These are phyloP conservation scores for Musca domestica DNA, from an alignment of 1,140 invertebrate genomes.

Conservation along the genomic window DNA sequence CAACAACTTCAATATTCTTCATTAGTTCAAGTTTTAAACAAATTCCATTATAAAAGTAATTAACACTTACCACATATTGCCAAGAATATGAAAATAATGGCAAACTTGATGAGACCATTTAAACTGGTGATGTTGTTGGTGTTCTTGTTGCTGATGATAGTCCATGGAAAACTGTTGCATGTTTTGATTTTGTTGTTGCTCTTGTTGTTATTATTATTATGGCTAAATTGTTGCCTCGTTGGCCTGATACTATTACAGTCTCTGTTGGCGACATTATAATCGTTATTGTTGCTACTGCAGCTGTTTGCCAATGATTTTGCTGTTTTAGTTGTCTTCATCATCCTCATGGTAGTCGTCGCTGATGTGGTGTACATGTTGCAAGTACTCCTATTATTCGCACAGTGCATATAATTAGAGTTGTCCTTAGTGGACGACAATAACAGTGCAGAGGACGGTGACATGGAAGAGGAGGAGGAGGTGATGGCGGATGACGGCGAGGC, in stretches of 20 bases:
- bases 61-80: slow-evolving; percentile 21
- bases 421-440: slow-evolving; percentile 10
- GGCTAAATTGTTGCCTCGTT: background rate
- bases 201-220: background rate
- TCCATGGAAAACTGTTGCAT: background rate
- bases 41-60: background rate
- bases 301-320: slow-evolving; percentile 13
- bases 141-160: background rate
- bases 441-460: too few species aligned
- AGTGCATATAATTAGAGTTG: slow-evolving; percentile 19
- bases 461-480: too few species aligned
- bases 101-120: slow-evolving; percentile 1
- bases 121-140: slow-evolving; percentile 18
- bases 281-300: background rate
- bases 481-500: too few species aligned
- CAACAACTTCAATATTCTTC: too few species aligned
- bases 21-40: too few species aligned
- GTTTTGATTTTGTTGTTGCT: background rate
- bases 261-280: too few species aligned
- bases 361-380: background rate
- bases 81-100: slow-evolving; percentile 22
- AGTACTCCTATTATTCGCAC: background rate
- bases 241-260: too few species aligned
- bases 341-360: background rate
- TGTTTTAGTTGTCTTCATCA: slow-evolving; percentile 2